Percentiles rank a stretch among this genome's conserved stretches.
Conservation (phyloP, 2,888 invertebrate species). For the Cepaea hortensis region DNA sequence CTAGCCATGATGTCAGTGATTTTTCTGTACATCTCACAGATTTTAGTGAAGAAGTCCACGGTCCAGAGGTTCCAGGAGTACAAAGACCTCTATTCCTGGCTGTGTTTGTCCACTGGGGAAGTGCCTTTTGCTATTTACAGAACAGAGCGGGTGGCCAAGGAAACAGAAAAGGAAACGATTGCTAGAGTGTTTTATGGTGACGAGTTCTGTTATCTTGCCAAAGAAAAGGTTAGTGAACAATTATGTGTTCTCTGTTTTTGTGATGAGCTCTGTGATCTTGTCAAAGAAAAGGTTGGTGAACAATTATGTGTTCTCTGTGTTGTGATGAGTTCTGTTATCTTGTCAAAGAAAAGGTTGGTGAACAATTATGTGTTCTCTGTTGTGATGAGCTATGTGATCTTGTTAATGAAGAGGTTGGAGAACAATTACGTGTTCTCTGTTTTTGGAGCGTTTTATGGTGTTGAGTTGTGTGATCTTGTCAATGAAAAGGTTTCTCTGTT, state of each 20-base stretch:
- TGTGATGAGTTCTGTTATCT: constrained; percentile 11
- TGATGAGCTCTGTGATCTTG: constrained; percentile 11
- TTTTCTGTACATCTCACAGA: constrained; percentile 79
- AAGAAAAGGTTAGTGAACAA: constrained; percentile 5
- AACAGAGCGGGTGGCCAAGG: constrained; percentile 81
- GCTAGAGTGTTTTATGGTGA: neutral
- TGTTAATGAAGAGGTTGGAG: too few relatives aligned
- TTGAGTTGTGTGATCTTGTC: neutral
- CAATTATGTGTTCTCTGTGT: neutral
- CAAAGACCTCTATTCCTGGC: constrained; percentile 96
- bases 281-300: neutral
- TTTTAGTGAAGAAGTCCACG: constrained; percentile 95
- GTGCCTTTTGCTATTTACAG: constrained; percentile 99
- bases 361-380: neutral
- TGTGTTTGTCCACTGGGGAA: constrained; percentile 97
- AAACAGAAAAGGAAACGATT: neutral
- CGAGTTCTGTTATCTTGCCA: constrained; percentile 5
- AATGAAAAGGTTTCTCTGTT: neutral
- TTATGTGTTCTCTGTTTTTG: neutral
- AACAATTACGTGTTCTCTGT: neutral
- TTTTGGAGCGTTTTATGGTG: neutral
- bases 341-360: too few relatives aligned
- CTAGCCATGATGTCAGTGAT: too few relatives aligned
- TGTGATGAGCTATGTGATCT: constrained; percentile 6
- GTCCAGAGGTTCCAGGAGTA: constrained; percentile 96